Percentiles rank a stretch among this genome's conserved stretches.
phyloP scores from a whole-genome alignment of 2,113 vertebrate genomes.

The Salvelinus fontinalis region DNA sequence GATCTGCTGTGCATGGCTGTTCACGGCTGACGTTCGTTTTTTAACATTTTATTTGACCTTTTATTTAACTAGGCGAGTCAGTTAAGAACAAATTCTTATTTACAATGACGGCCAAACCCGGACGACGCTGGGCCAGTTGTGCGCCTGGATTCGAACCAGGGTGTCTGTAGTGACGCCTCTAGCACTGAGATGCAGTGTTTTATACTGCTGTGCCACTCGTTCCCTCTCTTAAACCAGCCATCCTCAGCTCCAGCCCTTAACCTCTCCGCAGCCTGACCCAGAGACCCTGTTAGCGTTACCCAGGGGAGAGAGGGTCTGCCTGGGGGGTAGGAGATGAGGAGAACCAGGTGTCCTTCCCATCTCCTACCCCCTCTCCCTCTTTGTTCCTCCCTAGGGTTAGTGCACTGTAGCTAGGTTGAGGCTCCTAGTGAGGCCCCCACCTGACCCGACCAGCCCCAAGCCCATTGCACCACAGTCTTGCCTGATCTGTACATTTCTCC shows the following conservation, averaged over 20 bases:
- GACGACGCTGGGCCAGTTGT: too few species aligned
- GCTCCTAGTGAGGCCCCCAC: neutral
- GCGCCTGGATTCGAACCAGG: too few species aligned
- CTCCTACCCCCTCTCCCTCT: neutral
- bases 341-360: slow-evolving; percentile 5
- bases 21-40: too few species aligned
- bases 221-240: neutral
- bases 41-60: too few species aligned
- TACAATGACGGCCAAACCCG: too few species aligned
- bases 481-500: slow-evolving; percentile 23
- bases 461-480: neutral
- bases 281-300: neutral
- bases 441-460: neutral
- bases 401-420: neutral
- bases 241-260: neutral
- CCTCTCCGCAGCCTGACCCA: neutral
- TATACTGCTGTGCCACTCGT: too few species aligned
- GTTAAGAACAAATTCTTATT: too few species aligned
- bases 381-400: too few species aligned
- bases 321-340: neutral
- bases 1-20: too few species aligned
- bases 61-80: too few species aligned
- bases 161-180: too few species aligned
- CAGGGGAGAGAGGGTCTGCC: neutral
- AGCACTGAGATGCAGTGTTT: too few species aligned